Base-by-base conservation (phyloP, 92 coral and sea anemone species). In the Epizoanthus scotinus region DNA sequence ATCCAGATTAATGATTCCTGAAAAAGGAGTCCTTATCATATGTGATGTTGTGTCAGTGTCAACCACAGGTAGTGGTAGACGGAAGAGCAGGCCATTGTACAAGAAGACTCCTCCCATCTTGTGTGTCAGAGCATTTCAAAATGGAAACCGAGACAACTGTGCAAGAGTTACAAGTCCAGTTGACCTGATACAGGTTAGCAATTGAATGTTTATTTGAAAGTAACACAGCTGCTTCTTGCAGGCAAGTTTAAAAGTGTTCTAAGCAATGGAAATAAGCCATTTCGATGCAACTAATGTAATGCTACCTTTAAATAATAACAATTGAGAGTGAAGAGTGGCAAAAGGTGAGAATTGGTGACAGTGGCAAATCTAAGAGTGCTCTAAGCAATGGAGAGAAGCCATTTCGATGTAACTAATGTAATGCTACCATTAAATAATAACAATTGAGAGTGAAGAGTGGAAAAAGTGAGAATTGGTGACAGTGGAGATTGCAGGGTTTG, bases 91-190 rank as follows among this genome's bases (percentile, higher is more conserved):
- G 44, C 95, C 98, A 3, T 78, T 95, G 56, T 89, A 90, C 85
- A 93, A 93, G 88, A 91, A 91, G 81, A 85, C 86, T 67, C 92
- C 91, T 8, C 84, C 77, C 14, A 82, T 90, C 31, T 67, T 95
- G 75, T 93, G 98, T 65, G 91, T 95, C 52, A 70, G 95, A 50
- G 98, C 98, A 47, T 95, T 95, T 89, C 98, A 90, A 73, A 95
- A 95, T 86, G 98, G 98, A 28, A 91, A 93, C 75, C 85, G 92
- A 58, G 98, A 95, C 59, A 95, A 89, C 60, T 95, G 77, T 87
- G 95, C 98, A 3, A 89, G 95, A 20, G 92, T 95, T 19, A 89
- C 98, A 61, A 97, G 91, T 22, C 97, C 98, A 60, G 22, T 75
- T 34, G 94, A 95, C 73, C 67, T 95, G 26, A 65, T 71, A 47